phyloP scores from a whole-genome alignment of 2,888 invertebrate species.

The Hecatera dysodea region DNA sequence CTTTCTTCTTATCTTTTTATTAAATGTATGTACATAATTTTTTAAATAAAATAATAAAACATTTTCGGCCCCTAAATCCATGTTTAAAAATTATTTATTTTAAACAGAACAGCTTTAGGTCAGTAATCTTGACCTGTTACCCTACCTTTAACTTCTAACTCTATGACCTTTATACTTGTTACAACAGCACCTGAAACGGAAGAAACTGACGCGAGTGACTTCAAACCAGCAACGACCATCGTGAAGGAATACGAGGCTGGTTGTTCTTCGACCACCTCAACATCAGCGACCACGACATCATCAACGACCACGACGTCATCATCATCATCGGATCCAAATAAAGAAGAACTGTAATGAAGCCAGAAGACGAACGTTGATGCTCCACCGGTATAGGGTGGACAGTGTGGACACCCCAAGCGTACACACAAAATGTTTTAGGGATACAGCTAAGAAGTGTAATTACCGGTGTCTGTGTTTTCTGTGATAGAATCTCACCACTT shows the following conservation, averaged over 20 bases:
- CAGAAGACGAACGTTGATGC: not conserved
- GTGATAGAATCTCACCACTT: no score
- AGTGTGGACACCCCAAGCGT: not conserved
- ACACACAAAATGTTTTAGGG: not conserved
- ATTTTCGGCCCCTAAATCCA: no score
- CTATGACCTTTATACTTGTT: not conserved
- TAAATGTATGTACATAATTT: no score
- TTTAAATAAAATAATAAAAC: no score
- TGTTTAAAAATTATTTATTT: no score
- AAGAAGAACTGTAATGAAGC: not conserved
- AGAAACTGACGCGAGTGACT: not conserved
- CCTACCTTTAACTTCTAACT: no score
- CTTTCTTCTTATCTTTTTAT: no score
- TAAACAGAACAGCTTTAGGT: no score
- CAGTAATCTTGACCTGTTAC: no score
- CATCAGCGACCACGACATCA: not conserved
- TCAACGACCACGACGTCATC: not conserved
- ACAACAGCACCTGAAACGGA: not conserved
- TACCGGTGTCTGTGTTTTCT: no score
- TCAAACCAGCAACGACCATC: slow-evolving; percentile 1
- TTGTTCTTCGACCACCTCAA: not conserved
- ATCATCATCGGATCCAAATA: not conserved
- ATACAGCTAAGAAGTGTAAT: no score
- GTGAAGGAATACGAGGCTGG: not conserved
- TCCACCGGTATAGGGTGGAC: not conserved